A percentile compares a stretch with the other conserved stretches of the same genome.
Evolutionary conservation across 2,113 vertebrate species (phyloP).

Genomic region (Hiodon tergisus): DNA sequence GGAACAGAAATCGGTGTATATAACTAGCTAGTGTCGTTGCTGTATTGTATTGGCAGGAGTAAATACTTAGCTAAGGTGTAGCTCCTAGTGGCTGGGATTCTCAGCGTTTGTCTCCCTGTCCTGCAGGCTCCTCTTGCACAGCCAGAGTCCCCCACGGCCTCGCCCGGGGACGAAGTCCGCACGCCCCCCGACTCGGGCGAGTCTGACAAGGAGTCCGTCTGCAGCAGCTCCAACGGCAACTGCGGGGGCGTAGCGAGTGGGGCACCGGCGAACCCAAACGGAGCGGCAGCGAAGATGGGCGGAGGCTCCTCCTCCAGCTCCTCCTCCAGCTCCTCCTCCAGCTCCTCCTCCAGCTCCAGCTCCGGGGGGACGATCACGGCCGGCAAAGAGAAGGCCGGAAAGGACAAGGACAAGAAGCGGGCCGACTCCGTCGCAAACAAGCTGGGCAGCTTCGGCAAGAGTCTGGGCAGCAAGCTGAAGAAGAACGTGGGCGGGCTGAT

Average conservation of each 20-base stretch:
- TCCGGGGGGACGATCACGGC: slow-evolving; percentile 49
- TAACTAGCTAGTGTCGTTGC: no score
- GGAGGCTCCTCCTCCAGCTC: slow-evolving; percentile 15
- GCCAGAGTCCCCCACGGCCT: slow-evolving; percentile 88
- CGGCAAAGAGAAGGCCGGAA: slow-evolving; percentile 56
- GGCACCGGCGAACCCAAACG: not conserved
- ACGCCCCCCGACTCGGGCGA: slow-evolving; percentile 84
- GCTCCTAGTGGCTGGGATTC: not conserved
- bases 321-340: slow-evolving; percentile 57
- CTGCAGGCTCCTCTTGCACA: slow-evolving; percentile 84
- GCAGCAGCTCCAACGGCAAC: slow-evolving; percentile 86
- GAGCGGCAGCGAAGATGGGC: slow-evolving; percentile 25
- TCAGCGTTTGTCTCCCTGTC: not conserved
- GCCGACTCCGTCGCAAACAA: slow-evolving; percentile 94
- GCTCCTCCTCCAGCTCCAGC: slow-evolving; percentile 57
- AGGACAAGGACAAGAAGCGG: slow-evolving; percentile 74
- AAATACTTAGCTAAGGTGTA: no score
- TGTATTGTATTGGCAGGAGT: no score
- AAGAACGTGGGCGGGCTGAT: slow-evolving; percentile 93
- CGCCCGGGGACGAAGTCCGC: slow-evolving; percentile 78
- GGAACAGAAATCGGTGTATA: no score
- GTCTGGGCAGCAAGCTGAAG: slow-evolving; percentile 87
- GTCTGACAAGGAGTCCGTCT: slow-evolving; percentile 91
- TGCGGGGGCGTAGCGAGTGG: slow-evolving; percentile 42
- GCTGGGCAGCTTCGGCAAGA: slow-evolving; percentile 93